Percentiles rank a stretch among this genome's conserved stretches.
These are phyloP conservation scores for Drosophila dives DNA, from an alignment of 2,888 invertebrate genomes.

Conservation along the genomic window DNA sequence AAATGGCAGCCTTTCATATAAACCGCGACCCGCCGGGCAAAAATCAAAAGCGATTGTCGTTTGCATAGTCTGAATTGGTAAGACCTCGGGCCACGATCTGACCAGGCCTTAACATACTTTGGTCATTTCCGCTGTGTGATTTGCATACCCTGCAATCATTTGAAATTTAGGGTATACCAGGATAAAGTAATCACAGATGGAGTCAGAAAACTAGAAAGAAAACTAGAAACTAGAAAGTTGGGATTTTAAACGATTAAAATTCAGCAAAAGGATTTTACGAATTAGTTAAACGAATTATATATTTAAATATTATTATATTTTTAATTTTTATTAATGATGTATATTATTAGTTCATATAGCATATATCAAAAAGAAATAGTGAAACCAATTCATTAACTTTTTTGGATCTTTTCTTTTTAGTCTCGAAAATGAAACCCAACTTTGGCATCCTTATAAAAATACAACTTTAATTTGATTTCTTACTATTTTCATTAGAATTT, in stretches of 20 bases:
- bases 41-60: conserved; percentile 29
- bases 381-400: background rate
- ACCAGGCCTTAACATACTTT: conserved; percentile 39
- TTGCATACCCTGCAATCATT: background rate
- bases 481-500: background rate
- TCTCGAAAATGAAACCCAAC: background rate
- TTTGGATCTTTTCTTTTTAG: background rate
- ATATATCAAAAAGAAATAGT: background rate
- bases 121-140: conserved; percentile 46
- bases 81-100: conserved; percentile 18
- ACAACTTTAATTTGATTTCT: background rate
- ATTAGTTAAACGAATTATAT: background rate
- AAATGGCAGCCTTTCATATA: conserved; percentile 64
- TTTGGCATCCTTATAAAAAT: background rate
- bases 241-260: background rate
- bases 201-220: too few relatives aligned
- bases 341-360: background rate
- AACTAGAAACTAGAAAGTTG: background rate
- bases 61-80: conserved; percentile 10
- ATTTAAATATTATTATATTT: background rate
- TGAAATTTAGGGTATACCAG: background rate
- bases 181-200: too few relatives aligned
- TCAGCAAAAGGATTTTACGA: background rate
- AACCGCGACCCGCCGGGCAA: conserved; percentile 26
- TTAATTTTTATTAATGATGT: background rate